Base-by-base conservation (phyloP, 2,888 invertebrate genomes). In the Acholoe squamosa region DNA sequence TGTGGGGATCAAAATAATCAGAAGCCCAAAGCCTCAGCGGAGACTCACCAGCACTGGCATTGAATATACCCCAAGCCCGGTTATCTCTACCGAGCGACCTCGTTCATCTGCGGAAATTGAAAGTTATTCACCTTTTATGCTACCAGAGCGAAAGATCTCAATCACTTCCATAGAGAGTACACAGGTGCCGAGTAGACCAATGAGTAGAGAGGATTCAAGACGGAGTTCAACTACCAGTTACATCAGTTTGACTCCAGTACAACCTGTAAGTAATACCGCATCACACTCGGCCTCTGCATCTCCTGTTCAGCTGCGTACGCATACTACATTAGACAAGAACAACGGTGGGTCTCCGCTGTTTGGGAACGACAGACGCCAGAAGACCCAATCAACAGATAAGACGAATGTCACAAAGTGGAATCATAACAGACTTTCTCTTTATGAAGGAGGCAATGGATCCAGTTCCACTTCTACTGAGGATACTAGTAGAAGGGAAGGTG, bases 1-100 rank as follows among this genome's bases (percentile, higher is more conserved):
- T 86, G 86, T 86, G 14, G 86, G 86, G 25, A 86, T 86, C 25
- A 22, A 28, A 19, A 86, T 86, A n/a, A 86, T 86, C 86, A 86
- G 28, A 86, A 86, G 86, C 25, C 86, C 86, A n/a, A 52, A 56
- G 31, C 56, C 54, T 16, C 54, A 54, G 52, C 52, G 86, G 12
- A 86, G 28, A 28, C 1, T 54, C 16, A 25, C 25, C 54, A 31
- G 86, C 52, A 12, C 31, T 12, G 25, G 25, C 0, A 1, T 54
- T 56, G 54, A 86, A 28, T 71, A 71, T 28, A 14, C 3, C 34
- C 33, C 19, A 33, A 33, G 19, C 33, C 34, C 80, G 19, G 52
- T 19, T n/a, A 86, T 28, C n/a, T 28, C 86, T 0, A 86, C 86
- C 7, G 86, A 86, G 19, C 25, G 54, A 14, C 25, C n/a, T 10